phyloP scores from a whole-genome alignment of 2,113 vertebrate species.

The Daboia siamensis region DNA sequence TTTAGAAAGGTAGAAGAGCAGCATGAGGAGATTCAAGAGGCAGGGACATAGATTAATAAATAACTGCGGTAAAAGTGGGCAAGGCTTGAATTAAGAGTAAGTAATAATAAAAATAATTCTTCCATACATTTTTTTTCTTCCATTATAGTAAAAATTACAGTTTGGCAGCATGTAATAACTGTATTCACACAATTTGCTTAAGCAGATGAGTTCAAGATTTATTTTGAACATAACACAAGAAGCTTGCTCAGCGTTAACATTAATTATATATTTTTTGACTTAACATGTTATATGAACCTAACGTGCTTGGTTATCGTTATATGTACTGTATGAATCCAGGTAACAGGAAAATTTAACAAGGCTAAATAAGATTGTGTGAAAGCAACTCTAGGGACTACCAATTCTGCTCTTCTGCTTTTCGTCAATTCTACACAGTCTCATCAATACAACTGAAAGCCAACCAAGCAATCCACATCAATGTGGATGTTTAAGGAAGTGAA shows the following conservation, averaged over 20 bases:
- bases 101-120: neutral
- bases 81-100: neutral
- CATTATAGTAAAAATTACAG: neutral
- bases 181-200: neutral
- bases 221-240: neutral
- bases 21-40: neutral
- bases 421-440: neutral
- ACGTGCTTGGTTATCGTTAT: neutral
- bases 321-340: neutral
- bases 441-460: slow-evolving; percentile 41
- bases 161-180: neutral
- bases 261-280: neutral
- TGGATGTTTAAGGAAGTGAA: slow-evolving; percentile 21
- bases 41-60: neutral
- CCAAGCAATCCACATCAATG: neutral
- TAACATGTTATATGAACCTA: neutral
- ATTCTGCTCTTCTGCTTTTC: neutral
- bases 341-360: neutral
- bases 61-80: neutral
- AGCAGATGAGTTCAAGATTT: neutral
- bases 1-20: neutral
- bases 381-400: neutral
- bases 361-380: neutral
- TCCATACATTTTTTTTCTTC: neutral
- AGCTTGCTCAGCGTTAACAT: neutral